A percentile compares a stretch with the other conserved stretches of the same genome.
Conservation (phyloP, 2,888 invertebrate species). For the Phoenoteleia sp. region DNA sequence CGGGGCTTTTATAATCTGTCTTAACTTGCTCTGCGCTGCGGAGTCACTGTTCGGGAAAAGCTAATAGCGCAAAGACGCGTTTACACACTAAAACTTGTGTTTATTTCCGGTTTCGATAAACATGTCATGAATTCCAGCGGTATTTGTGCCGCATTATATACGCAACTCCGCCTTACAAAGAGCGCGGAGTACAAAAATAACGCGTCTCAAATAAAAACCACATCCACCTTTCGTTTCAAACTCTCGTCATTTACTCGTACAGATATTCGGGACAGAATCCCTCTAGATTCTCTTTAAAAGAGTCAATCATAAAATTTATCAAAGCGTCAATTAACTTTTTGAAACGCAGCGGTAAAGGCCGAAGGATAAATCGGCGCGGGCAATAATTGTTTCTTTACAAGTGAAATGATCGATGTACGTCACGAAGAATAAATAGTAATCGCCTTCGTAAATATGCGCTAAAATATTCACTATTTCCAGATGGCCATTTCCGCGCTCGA, state of each 20-base stretch:
- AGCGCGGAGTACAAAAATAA: no score
- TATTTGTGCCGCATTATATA: slow-evolving; percentile 30
- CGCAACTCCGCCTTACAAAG: background rate
- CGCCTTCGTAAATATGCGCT: slow-evolving; percentile 79
- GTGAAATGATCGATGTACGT: slow-evolving; percentile 54
- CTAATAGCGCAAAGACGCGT: slow-evolving; percentile 50
- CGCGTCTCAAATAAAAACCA: background rate
- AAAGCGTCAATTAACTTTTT: background rate
- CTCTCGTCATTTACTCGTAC: no score
- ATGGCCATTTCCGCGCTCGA: slow-evolving; percentile 71
- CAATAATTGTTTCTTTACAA: slow-evolving; percentile 51
- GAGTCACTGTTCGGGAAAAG: slow-evolving; percentile 37
- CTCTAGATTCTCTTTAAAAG: no score
- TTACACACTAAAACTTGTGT: slow-evolving; percentile 51
- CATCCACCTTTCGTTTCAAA: no score
- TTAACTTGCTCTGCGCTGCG: slow-evolving; percentile 5
- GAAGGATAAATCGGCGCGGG: background rate
- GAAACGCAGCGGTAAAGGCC: background rate
- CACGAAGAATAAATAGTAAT: slow-evolving; percentile 67
- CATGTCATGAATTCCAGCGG: slow-evolving; percentile 41
- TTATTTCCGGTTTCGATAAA: slow-evolving; percentile 51
- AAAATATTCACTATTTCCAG: slow-evolving; percentile 83
- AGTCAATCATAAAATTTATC: background rate
- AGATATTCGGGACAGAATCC: no score
- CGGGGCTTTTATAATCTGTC: slow-evolving; percentile 36